Percentiles rank a stretch among this genome's conserved stretches.
Evolutionary conservation across 2,888 invertebrate genomes (phyloP).

Genomic region (Trisateles emortualis): DNA sequence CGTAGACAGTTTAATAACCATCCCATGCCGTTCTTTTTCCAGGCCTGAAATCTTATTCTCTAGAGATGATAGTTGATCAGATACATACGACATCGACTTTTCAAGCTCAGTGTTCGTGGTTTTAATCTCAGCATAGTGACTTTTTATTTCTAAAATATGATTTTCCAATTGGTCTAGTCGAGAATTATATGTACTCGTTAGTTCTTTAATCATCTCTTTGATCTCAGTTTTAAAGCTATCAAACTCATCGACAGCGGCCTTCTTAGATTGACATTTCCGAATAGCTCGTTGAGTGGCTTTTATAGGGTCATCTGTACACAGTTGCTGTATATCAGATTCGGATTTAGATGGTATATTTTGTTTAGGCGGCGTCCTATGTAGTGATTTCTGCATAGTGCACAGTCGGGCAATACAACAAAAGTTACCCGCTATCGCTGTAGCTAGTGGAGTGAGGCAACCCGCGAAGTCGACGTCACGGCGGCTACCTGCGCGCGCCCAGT

Average conservation of each 20-base stretch:
- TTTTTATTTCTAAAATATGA: background rate
- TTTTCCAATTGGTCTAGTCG: constrained; percentile 1
- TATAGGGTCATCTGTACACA: background rate
- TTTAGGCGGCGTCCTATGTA: constrained; percentile 1
- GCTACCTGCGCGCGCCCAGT: too few relatives aligned
- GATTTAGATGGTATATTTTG: constrained; percentile 1
- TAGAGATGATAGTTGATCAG: background rate
- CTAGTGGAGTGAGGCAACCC: too few relatives aligned
- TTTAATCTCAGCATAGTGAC: background rate
- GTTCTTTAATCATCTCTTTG: constrained; percentile 1
- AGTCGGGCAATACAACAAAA: too few relatives aligned
- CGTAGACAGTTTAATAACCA: background rate
- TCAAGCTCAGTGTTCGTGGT: background rate
- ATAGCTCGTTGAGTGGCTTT: background rate
- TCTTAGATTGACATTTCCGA: background rate
- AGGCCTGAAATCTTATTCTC: background rate
- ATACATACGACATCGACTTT: constrained; percentile 1
- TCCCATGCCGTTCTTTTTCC: background rate
- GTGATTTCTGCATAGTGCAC: too few relatives aligned
- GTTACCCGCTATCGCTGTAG: too few relatives aligned
- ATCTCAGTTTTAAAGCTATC: constrained; percentile 1
- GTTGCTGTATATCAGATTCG: background rate
- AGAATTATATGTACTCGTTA: background rate
- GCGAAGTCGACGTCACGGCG: too few relatives aligned
- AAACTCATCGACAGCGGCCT: background rate